Evolutionary conservation across 2,113 vertebrate species (phyloP).

Genomic region (Syngnathus typhle): DNA sequence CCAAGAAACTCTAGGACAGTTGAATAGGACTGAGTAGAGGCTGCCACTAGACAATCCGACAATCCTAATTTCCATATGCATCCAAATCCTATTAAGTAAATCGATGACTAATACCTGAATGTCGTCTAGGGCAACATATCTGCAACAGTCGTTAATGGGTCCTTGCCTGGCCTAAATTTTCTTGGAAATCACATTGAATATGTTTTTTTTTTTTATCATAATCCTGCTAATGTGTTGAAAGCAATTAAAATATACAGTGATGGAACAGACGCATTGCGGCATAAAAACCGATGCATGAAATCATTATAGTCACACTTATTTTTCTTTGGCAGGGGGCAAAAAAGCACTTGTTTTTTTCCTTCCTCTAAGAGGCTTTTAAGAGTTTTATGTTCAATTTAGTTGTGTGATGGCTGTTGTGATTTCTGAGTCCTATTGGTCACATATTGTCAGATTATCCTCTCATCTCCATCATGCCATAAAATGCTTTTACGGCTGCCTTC

Average conservation of each 20-base stretch:
- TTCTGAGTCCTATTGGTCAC: conserved; percentile 34
- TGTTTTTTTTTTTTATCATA: not conserved
- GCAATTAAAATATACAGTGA: not conserved
- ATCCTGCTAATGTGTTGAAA: not conserved
- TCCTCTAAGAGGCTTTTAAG: not conserved
- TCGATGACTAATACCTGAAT: not conserved
- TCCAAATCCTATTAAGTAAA: not conserved
- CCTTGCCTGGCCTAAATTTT: not conserved
- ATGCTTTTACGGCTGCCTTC: conserved; percentile 27
- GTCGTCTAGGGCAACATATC: not conserved
- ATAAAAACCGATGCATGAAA: not conserved
- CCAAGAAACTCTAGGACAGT: not conserved
- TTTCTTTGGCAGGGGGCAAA: not conserved
- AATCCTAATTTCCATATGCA: not conserved
- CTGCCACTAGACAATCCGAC: not conserved
- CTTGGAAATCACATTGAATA: not conserved
- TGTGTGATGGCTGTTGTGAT: conserved; percentile 7
- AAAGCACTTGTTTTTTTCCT: not conserved
- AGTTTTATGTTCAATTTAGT: conserved; percentile 7
- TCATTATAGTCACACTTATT: not conserved
- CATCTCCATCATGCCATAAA: conserved; percentile 34
- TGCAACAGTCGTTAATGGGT: not conserved
- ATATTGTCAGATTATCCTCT: conserved; percentile 26
- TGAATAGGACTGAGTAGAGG: not conserved
- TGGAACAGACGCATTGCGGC: not conserved